Base-by-base conservation (phyloP, 2,888 invertebrate genomes). In the Andrena bucephala region DNA sequence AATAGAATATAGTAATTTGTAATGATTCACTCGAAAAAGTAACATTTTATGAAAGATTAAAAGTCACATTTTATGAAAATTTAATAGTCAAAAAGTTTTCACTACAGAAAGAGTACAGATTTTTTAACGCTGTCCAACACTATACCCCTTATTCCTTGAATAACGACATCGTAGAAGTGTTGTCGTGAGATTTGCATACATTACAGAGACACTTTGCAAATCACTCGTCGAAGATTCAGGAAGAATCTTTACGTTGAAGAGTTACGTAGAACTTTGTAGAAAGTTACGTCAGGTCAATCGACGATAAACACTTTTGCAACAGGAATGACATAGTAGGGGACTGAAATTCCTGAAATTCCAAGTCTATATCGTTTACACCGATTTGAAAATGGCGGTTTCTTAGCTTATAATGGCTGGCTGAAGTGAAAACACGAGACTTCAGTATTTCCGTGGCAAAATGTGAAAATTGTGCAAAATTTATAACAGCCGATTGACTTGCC, bases 141-240 rank as follows among this genome's bases (percentile, higher is more conserved):
- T 29, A 20, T 69, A 63, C 20, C 54, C 20, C 54, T 69, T 75
- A 16, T n/a, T 20, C 27, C 74, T 31, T 5, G 57, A 70, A 31
- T 3, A 85, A 71, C 77, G 69, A 75, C 70, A 79, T 72, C 65
- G 50, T 68, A 66, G 54, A 79, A 69, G n/a, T 80, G n/a, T 80
- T 77, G 76, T 67, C 27, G 48, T 57, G 24, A 10, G 27, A 42
- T 74, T 81, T 54, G n/a, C 68, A 24, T 31, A 80, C 50, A 57
- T 13, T 27, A 36, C 13, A 2, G 65, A 20, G 6, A 78, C 62
- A 54, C 24, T 13, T 52, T 76, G 76, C 65, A 77, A 29, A 67
- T 71, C 29, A 50, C 75, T 27, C 29, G 33, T 31, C 50, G 33
- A 42, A 54, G 36, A 68, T 70, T 59, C 70, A 31, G 67, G 20